Conservation (phyloP, 2,797 vertebrate species). For the Neopelma chrysocephalum region DNA sequence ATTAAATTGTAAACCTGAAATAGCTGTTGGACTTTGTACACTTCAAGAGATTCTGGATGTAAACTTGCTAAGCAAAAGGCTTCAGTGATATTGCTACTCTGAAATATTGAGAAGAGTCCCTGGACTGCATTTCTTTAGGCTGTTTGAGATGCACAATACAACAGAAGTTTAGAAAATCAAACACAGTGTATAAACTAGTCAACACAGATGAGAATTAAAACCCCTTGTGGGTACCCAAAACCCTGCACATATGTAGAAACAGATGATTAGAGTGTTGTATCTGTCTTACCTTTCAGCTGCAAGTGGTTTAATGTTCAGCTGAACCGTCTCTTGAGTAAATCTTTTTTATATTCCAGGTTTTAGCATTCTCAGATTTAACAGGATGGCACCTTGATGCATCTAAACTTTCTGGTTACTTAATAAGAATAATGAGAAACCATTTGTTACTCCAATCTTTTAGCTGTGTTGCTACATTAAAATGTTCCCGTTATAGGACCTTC, state of each 20-base stretch:
- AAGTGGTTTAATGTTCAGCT: not conserved
- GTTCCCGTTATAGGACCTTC: not conserved
- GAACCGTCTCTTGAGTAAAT: constrained; percentile 16
- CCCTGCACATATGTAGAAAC: constrained; percentile 48
- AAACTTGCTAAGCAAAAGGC: not conserved
- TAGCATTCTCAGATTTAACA: not conserved
- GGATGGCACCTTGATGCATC: not conserved
- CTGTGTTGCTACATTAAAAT: not conserved
- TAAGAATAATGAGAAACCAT: not conserved
- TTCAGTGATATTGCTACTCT: not conserved
- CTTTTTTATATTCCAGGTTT: not conserved
- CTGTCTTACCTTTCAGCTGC: not conserved
- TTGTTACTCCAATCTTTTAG: not conserved
- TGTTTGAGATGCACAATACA: not conserved
- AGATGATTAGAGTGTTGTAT: constrained; percentile 15
- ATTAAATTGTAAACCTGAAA: not conserved
- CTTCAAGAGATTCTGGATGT: not conserved
- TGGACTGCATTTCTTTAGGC: not conserved
- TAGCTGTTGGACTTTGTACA: not conserved
- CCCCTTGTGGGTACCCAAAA: constrained; percentile 6
- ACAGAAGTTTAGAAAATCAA: constrained; percentile 39
- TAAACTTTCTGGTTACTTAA: not conserved
- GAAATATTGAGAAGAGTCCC: not conserved
- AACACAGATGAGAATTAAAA: constrained; percentile 7
- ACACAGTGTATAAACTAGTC: not conserved